Percentiles rank a stretch among this genome's conserved stretches.
phyloP scores from a whole-genome alignment of 2,888 invertebrate genomes.

The Oasisia sp. region DNA sequence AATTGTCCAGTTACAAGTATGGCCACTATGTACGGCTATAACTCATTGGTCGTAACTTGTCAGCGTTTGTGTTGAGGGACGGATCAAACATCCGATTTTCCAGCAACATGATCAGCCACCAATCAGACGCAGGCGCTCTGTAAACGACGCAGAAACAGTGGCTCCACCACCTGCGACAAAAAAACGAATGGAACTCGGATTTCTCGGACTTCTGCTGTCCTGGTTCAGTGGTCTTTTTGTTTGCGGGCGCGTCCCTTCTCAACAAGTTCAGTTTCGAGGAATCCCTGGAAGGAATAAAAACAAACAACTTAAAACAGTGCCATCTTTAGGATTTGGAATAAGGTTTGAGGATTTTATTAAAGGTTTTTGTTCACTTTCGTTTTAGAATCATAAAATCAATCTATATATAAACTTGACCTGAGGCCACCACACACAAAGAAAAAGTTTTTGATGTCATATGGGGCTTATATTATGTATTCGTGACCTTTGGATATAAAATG shows the following conservation, averaged over 20 bases:
- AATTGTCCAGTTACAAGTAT: background rate
- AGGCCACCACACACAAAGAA: too few relatives aligned
- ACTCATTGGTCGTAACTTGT: background rate
- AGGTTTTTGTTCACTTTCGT: too few relatives aligned
- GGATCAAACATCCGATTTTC: background rate
- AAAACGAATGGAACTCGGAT: background rate
- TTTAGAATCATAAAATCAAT: too few relatives aligned
- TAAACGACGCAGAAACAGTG: background rate
- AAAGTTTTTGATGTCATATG: too few relatives aligned
- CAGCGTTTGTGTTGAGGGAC: background rate
- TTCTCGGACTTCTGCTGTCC: background rate
- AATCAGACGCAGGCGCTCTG: background rate
- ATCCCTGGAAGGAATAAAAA: slow-evolving; percentile 49
- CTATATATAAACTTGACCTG: too few relatives aligned
- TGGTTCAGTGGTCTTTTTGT: slow-evolving; percentile 22
- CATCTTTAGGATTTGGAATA: background rate
- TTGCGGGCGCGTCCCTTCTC: slow-evolving; percentile 40
- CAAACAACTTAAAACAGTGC: background rate
- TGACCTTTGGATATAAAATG: background rate
- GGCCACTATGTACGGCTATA: background rate
- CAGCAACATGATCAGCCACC: background rate
- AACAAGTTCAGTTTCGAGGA: slow-evolving; percentile 54
- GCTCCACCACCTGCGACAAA: background rate
- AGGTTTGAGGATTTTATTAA: too few relatives aligned
- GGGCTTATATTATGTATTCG: background rate